phyloP scores from a whole-genome alignment of 2,113 vertebrate species.

The Burhinus bistriatus region DNA sequence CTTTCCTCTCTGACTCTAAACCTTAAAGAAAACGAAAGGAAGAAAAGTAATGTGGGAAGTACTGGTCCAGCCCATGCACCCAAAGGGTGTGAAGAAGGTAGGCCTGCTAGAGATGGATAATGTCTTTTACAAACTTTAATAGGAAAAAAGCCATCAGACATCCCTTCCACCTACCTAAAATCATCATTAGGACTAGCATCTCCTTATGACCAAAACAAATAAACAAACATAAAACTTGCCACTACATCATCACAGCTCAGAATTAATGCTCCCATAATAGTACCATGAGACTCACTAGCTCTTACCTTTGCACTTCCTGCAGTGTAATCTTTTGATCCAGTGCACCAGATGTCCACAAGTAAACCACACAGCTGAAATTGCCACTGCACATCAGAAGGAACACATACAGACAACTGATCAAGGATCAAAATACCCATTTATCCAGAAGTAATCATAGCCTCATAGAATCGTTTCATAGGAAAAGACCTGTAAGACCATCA shows the following conservation, averaged over 20 bases:
- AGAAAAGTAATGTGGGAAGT: background rate
- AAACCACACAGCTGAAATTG: background rate
- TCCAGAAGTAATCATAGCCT: background rate
- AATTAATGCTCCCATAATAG: background rate
- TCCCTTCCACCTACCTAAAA: background rate
- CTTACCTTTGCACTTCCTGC: background rate
- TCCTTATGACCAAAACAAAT: background rate
- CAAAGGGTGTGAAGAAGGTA: rapidly evolving
- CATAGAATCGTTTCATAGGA: background rate
- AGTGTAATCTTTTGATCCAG: background rate
- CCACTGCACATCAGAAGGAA: background rate
- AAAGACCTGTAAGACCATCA: background rate
- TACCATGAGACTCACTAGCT: background rate
- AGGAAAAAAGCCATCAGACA: background rate
- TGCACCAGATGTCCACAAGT: background rate
- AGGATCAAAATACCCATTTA: background rate
- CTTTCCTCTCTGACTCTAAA: background rate
- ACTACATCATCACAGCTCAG: background rate
- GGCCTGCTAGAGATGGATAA: background rate
- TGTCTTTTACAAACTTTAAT: background rate
- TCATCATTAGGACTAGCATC: background rate
- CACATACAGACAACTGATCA: rapidly evolving
- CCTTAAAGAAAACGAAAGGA: background rate
- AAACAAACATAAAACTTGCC: background rate
- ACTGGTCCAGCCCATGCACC: background rate